Evolutionary conservation across 2,888 invertebrate species (phyloP).

Genomic region (Stomorhina lunata): DNA sequence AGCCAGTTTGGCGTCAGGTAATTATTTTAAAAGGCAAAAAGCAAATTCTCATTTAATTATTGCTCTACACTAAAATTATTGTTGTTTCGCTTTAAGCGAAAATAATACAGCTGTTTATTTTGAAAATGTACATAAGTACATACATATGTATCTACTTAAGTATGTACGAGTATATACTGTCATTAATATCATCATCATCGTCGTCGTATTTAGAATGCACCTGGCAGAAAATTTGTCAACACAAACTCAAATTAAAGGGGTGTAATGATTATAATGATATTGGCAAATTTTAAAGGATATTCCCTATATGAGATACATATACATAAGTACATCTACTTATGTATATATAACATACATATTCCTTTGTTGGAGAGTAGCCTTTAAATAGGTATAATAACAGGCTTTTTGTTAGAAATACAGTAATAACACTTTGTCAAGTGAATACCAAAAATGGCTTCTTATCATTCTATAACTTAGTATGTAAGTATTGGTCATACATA

Average conservation of each 20-base stretch:
- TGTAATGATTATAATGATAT: too few relatives aligned
- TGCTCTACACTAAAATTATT: background rate
- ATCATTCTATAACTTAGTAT: too few relatives aligned
- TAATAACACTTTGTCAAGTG: too few relatives aligned
- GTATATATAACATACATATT: background rate
- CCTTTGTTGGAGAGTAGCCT: too few relatives aligned
- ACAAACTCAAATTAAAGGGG: background rate
- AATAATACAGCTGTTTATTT: slow-evolving; percentile 29
- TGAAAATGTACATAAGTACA: too few relatives aligned
- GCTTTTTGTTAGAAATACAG: too few relatives aligned
- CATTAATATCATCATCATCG: background rate
- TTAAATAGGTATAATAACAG: too few relatives aligned
- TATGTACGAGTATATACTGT: too few relatives aligned
- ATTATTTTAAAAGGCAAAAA: background rate
- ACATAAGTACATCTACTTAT: too few relatives aligned
- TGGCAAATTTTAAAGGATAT: background rate
- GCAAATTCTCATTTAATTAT: background rate
- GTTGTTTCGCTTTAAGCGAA: slow-evolving; percentile 16
- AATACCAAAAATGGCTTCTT: too few relatives aligned
- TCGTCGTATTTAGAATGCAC: slow-evolving; percentile 23
- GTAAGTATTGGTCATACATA: too few relatives aligned
- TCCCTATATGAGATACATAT: background rate
- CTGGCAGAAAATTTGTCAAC: slow-evolving; percentile 25
- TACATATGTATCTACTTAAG: too few relatives aligned
- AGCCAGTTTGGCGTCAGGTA: slow-evolving; percentile 6